Evolutionary conservation across 92 coral and sea anemone genomes (phyloP), one percentile per base, ranked within the genome.

Genomic region (Umimayanthus chanpuru): DNA sequence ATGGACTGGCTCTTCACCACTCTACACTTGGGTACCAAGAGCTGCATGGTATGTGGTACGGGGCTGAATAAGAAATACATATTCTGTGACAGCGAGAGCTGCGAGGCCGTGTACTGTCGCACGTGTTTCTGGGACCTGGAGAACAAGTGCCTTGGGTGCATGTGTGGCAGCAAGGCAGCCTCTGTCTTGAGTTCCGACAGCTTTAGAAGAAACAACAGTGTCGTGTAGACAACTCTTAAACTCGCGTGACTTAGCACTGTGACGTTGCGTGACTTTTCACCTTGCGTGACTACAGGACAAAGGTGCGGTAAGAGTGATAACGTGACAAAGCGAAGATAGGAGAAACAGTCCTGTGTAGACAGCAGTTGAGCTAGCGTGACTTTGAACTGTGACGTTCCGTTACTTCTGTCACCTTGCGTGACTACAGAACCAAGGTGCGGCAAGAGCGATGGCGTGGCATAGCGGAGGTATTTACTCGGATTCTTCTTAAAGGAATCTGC

Each of bases 111-210:
- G 58, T 97, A 97, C 81, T 97, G 99, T 76, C 98, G 98, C 55
- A 96, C 98, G 30, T 97, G 99, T 85, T 97, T 96, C 90, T 97
- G 96, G 94, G 99, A 97, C 72, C 90, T 97, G 88, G 99, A 96
- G 82, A 97, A 93, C 89, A 97, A 96, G 92, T 97, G 99, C 53
- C 85, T 97, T 55, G 98, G 98, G 2, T 95, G 98, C 76, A 95
- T 95, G 98, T 70, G 94, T 80, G 93, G 88, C 74, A 95, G 98
- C 88, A 93, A 95, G 83, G 92, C 94, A 53, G 92, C 94, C 80
- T 94, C 98, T 1, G 77, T 83, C 78, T 47, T 83, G 87, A 83
- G 87, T 23, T 83, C 87, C 16, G 87, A 83, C 77, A 83, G 87
- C 77, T 83, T 83, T 18, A 71, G 87, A 41, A 70, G 79, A 83